These are phyloP conservation scores for Pardosa pseudoannulata DNA, from an alignment of 2,888 invertebrate species.

Conservation along the genomic window DNA sequence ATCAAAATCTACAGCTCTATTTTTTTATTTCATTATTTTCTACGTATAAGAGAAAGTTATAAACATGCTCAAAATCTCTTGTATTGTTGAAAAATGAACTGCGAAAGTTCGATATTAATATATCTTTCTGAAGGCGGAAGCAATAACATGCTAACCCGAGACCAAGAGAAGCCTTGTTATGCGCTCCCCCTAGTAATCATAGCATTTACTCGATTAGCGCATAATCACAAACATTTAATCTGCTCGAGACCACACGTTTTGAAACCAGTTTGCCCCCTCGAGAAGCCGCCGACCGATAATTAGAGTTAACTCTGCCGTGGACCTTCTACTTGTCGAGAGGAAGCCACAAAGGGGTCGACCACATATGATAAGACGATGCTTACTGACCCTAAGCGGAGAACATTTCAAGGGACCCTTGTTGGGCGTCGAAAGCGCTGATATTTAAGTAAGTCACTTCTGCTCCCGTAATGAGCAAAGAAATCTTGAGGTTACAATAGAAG, in stretches of 20 bases:
- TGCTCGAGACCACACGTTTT: slow-evolving; percentile 52
- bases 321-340: slow-evolving; percentile 13
- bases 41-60: no score
- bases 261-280: slow-evolving; percentile 40
- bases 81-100: no score
- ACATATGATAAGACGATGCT: not conserved
- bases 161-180: slow-evolving; percentile 21
- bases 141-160: slow-evolving; percentile 17
- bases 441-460: no score
- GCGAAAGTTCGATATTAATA: no score
- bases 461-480: no score
- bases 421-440: no score
- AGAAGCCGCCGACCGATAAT: slow-evolving; percentile 46
- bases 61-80: no score
- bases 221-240: slow-evolving; percentile 51
- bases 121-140: slow-evolving; percentile 9
- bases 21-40: no score
- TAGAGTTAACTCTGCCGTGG: slow-evolving; percentile 53
- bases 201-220: slow-evolving; percentile 40
- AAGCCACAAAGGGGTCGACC: slow-evolving; percentile 21
- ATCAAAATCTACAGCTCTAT: no score
- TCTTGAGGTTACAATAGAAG: no score
- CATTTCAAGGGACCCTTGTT: no score
- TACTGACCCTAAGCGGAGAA: slow-evolving; percentile 3
- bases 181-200: slow-evolving; percentile 32